These are phyloP conservation scores for Sebastiscus albofasciatus DNA, from an alignment of 2,797 vertebrate species.

Conservation along the genomic window DNA sequence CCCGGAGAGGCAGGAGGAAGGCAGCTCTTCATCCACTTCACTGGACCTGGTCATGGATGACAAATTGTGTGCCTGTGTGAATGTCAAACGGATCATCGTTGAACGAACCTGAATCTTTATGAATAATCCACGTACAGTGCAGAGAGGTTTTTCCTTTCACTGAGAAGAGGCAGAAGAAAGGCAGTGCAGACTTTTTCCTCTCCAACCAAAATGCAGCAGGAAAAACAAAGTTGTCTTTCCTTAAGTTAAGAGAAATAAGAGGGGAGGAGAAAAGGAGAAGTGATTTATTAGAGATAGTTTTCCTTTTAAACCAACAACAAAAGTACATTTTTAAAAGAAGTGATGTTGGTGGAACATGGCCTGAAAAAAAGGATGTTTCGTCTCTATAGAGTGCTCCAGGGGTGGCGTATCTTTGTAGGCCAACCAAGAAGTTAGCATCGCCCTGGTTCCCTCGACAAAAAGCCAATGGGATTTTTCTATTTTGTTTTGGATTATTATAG, in stretches of 20 bases:
- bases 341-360: neutral
- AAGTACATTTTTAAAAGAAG: neutral
- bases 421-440: too few species aligned
- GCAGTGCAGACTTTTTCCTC: neutral
- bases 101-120: constrained; percentile 43
- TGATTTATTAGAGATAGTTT: neutral
- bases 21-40: constrained; percentile 52
- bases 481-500: too few species aligned
- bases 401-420: too few species aligned
- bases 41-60: constrained; percentile 48
- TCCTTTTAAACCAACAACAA: neutral
- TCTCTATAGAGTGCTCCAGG: neutral
- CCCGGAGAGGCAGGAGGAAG: constrained; percentile 38
- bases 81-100: constrained; percentile 8
- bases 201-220: neutral
- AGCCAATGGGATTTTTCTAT: too few species aligned
- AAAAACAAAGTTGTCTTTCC: neutral
- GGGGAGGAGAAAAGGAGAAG: neutral
- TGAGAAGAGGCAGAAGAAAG: neutral
- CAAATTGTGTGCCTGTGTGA: constrained; percentile 19
- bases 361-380: neutral
- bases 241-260: neutral
- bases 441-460: too few species aligned
- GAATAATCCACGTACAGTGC: constrained; percentile 42
- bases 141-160: constrained; percentile 26